Percentiles rank a stretch among this genome's conserved stretches.
These are phyloP conservation scores for Nowickia ferox DNA, from an alignment of 2,888 invertebrate genomes.

Conservation along the genomic window DNA sequence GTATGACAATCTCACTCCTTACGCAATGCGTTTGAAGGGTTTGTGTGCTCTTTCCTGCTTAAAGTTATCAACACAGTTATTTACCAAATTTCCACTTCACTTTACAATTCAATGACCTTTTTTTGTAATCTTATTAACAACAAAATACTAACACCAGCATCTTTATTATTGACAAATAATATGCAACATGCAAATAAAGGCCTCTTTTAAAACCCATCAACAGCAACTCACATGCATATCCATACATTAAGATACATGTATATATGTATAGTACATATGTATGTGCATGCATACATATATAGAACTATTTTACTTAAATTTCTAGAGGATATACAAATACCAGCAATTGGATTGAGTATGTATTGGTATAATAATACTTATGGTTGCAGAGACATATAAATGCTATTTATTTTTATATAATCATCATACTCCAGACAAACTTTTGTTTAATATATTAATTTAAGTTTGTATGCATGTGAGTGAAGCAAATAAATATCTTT, in stretches of 20 bases:
- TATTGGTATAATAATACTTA: not conserved
- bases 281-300: not conserved
- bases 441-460: constrained; percentile 19
- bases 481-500: constrained; percentile 44
- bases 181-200: constrained; percentile 35
- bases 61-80: not conserved
- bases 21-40: not conserved
- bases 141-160: constrained; percentile 57
- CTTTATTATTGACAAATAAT: constrained; percentile 56
- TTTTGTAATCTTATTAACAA: constrained; percentile 23
- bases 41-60: not conserved
- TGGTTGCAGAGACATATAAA: constrained; percentile 8
- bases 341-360: no score
- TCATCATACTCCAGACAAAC: constrained; percentile 22
- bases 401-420: constrained; percentile 40
- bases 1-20: not conserved
- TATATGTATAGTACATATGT: no score
- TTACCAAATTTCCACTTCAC: constrained; percentile 11
- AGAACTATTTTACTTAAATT: not conserved
- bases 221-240: not conserved
- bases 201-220: constrained; percentile 12
- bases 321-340: not conserved
- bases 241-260: not conserved
- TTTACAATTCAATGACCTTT: constrained; percentile 60
- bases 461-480: not conserved